Base-by-base conservation (phyloP, 2,888 invertebrate genomes). In the Drosophila melanocephala region DNA sequence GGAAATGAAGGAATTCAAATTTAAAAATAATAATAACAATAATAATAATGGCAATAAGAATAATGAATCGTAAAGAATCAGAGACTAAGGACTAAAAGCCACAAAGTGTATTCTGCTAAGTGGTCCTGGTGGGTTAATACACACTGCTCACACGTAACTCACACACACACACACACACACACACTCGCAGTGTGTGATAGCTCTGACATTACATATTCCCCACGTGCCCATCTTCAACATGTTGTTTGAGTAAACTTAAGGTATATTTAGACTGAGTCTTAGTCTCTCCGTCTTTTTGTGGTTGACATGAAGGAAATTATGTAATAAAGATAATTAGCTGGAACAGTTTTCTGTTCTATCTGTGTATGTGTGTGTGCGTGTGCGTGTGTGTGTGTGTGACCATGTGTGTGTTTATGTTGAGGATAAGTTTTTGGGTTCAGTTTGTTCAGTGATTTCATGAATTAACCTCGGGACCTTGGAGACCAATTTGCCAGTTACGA, bases 371-470 rank as follows among this genome's bases (percentile, higher is more conserved):
- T 65, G 39, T 56, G 32, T 16, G 26, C 22, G 62, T 70, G 32
- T 16, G 26, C 22, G 62, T 70, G 58, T 59, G 47, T 1, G 22
- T 26, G 62, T 61, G 53, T 44, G 35, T 57, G 67, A 32, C 65
- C 51, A 14, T 35, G 35, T 66, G 62, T 19, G 67, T 42, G 69
- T 61, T 61, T 65, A 57, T 37, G 35, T 44, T 9, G 32, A 63
- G 63, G 60, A 16, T 35, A 66, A 76, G 72, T 39, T 64, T 66
- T 37, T 47, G 22, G n/a, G 68, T 22, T 57, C 66, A 79, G 79
- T 73, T 77, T 72, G 72, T 63, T 64, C 53, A 77, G 60, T 77
- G 88, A 69, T 79, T 84, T 82, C 79, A 82, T 76, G 84, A 87
- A 87, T 87, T 87, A 84, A 74, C 73, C 74, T 67, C 52, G 39